Evolutionary conservation across 1,140 invertebrate species (phyloP).

Genomic region (Stegodyphus mimosarum): DNA sequence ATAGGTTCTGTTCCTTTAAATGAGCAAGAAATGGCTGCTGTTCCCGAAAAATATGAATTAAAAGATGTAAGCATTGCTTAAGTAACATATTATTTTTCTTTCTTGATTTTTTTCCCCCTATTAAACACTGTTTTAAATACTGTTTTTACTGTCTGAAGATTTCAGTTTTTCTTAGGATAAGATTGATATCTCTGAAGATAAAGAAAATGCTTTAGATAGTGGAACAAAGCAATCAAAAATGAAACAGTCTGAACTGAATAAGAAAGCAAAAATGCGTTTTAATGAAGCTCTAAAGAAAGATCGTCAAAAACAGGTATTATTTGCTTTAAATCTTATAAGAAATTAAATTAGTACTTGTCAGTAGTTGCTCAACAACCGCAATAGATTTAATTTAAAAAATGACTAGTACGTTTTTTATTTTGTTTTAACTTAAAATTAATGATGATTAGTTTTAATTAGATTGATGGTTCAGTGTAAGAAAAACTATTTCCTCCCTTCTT

Average conservation of each 20-base stretch:
- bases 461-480: no score
- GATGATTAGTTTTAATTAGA: no score
- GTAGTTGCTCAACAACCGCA: no score
- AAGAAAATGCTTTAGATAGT: constrained; percentile 32
- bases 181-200: constrained; percentile 7
- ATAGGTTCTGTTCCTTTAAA: no score
- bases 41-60: not conserved
- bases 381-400: no score
- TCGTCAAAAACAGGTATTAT: constrained; percentile 25
- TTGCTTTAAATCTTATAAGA: no score
- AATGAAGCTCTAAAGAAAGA: constrained; percentile 34
- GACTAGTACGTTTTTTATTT: no score
- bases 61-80: not conserved
- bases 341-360: no score
- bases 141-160: not conserved
- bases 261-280: constrained; percentile 33
- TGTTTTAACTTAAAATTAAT: no score
- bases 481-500: no score
- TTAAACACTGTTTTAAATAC: not conserved
- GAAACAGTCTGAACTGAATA: constrained; percentile 11
- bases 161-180: constrained; percentile 3
- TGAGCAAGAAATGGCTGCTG: not conserved
- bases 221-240: not conserved
- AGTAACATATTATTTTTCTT: not conserved
- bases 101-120: not conserved